A percentile compares a stretch with the other conserved stretches of the same genome.
Conservation (phyloP, 2,113 vertebrate genomes). For the Esox niger region DNA sequence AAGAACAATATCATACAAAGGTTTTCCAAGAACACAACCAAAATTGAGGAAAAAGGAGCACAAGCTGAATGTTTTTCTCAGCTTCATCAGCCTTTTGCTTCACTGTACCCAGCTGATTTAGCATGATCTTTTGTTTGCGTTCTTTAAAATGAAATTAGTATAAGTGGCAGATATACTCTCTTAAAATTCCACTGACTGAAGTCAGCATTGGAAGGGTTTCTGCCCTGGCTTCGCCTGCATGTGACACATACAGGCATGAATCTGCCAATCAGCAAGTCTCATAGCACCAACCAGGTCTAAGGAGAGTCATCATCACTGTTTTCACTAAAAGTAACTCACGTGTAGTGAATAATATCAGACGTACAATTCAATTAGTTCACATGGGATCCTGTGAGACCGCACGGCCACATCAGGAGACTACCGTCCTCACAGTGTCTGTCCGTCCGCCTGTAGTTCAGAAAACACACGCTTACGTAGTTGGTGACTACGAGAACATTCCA, state of each 20-base stretch:
- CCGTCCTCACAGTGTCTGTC: too few species aligned
- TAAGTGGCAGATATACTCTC: conserved; percentile 19
- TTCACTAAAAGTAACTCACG: conserved; percentile 7
- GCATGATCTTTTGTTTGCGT: conserved; percentile 18
- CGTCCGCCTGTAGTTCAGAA: too few species aligned
- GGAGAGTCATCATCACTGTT: conserved; percentile 28
- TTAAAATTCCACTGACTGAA: neutral
- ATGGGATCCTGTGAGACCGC: too few species aligned
- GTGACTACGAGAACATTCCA: neutral
- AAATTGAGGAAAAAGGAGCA: conserved; percentile 20
- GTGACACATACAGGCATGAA: conserved; percentile 34
- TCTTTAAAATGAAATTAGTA: too few species aligned
- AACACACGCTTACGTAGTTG: neutral
- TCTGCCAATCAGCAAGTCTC: conserved; percentile 29
- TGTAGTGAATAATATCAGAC: neutral
- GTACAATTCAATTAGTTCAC: too few species aligned
- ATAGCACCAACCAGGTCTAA: conserved; percentile 37
- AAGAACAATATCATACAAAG: conserved; percentile 36
- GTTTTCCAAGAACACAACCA: conserved; percentile 30
- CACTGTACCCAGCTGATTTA: conserved; percentile 42
- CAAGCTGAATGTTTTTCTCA: conserved; percentile 32
- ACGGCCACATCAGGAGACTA: too few species aligned
- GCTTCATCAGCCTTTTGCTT: conserved; percentile 20
- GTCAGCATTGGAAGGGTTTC: neutral
- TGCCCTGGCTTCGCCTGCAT: neutral